phyloP scores from a whole-genome alignment of 2,888 invertebrate genomes.

The Creontiades dilutus region DNA sequence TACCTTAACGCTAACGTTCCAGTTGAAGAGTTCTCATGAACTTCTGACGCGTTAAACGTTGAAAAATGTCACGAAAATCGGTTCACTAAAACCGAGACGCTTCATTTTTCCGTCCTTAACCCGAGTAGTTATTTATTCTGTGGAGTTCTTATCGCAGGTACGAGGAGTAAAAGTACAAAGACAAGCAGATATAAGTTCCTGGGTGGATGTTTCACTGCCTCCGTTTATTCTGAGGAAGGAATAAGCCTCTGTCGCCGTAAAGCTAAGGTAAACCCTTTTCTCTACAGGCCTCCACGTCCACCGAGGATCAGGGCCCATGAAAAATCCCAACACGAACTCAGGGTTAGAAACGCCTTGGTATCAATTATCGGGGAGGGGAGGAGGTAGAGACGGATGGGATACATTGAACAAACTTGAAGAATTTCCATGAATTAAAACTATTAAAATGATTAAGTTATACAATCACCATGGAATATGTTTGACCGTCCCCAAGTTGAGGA shows the following conservation, averaged over 20 bases:
- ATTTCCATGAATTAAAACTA: too few species aligned
- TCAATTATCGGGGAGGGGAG: conserved; percentile 1
- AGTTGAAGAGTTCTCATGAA: too few species aligned
- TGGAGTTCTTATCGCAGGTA: neutral
- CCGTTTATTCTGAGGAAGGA: conserved; percentile 27
- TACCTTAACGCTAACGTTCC: too few species aligned
- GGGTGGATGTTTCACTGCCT: conserved; percentile 7
- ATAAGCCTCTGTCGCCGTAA: conserved; percentile 37
- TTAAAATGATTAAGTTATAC: too few species aligned
- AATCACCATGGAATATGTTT: too few species aligned
- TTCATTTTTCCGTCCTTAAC: too few species aligned
- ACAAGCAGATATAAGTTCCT: conserved; percentile 17
- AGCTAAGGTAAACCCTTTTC: conserved; percentile 22
- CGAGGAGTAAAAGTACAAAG: conserved; percentile 1
- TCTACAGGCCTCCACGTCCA: neutral
- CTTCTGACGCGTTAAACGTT: too few species aligned
- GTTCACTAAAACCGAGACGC: too few species aligned
- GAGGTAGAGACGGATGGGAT: neutral
- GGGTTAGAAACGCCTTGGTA: neutral
- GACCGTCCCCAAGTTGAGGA: too few species aligned
- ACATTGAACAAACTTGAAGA: neutral
- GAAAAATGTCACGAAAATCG: too few species aligned
- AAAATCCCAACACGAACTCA: conserved; percentile 1
- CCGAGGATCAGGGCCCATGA: conserved; percentile 23
- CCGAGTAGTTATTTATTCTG: neutral